These are phyloP conservation scores for Pristionchus arcanus DNA, from an alignment of 2,888 invertebrate species.

Conservation along the genomic window DNA sequence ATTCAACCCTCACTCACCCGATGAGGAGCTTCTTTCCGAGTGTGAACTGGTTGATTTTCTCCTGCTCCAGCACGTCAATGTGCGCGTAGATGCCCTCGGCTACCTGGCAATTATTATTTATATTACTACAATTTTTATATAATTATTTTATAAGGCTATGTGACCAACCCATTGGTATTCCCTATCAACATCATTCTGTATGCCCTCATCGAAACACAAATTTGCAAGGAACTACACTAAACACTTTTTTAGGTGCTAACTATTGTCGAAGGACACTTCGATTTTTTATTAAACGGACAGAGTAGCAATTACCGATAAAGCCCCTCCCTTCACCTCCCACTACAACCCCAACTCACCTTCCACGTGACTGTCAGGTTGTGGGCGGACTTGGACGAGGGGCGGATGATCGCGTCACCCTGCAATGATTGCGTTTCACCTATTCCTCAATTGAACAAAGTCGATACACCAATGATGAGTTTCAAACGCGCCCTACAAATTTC, in stretches of 20 bases:
- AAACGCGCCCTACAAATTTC: neutral
- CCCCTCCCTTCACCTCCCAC: neutral
- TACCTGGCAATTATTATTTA: conserved; percentile 83
- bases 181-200: neutral
- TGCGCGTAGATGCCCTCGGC: conserved; percentile 94
- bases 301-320: too few species aligned
- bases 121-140: neutral
- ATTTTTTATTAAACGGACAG: too few species aligned
- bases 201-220: neutral
- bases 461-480: neutral
- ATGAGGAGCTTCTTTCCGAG: conserved; percentile 84
- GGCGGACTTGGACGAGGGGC: conserved; percentile 95
- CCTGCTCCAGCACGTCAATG: conserved; percentile 95
- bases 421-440: neutral
- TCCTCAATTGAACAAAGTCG: neutral
- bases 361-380: conserved; percentile 98
- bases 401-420: conserved; percentile 92
- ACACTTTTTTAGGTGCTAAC: neutral
- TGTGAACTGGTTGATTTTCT: conserved; percentile 97
- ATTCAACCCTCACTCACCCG: conserved; percentile 55
- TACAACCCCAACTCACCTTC: conserved; percentile 86
- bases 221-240: neutral
- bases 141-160: neutral
- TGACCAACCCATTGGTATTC: neutral
- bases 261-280: too few species aligned